Base-by-base conservation (phyloP, 2,888 invertebrate genomes). In the Thymelicus acteon region DNA sequence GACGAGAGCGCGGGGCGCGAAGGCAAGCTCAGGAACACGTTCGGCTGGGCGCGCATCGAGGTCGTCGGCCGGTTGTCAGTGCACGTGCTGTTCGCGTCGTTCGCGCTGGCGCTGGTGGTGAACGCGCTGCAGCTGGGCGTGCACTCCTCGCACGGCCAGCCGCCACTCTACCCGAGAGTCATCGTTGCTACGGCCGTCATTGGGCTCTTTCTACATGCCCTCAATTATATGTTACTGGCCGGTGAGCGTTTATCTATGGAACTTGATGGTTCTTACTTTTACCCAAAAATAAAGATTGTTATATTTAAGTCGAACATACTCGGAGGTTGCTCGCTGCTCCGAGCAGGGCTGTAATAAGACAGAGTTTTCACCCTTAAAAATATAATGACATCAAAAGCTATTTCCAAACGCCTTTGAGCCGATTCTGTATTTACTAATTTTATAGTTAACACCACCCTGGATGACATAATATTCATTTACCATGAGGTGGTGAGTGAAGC, bases 21-120 rank as follows among this genome's bases (percentile, higher is more conserved):
- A 77, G 94, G 98, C 76, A 96, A 96, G 72, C 93, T 98, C 72
- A 96, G 96, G 73, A 98, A 98, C 86, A 98, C 98, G 0, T 98
- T 98, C 80, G 98, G 98, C 8, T 98, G 98, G 98, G 97, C 98
- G 4, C 95, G 98, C 75, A 97, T 98, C 66, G 98, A 98, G 80
- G 96, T 98, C n/a, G 94, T 98, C 7, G 96, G 97, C 57, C 96
- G 97, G 92, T 90, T 98, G 58, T 96, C 97, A 4, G 97, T 97
- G 65, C 97, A 97, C 85, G 96, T 97, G 54, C 96, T 98, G 77
- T 94, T 98, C 74, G 96, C 96, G 0, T 97, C 98, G 0, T 95
- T 98, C 73, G 96, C 97, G 60, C 97, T 98, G 82, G 97, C 97
- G 0, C 90, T 97, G 60, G 88, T 97, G 6, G 96, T 98, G 6